These are phyloP conservation scores for Catonia carolina DNA, from an alignment of 2,888 invertebrate genomes.

Conservation along the genomic window DNA sequence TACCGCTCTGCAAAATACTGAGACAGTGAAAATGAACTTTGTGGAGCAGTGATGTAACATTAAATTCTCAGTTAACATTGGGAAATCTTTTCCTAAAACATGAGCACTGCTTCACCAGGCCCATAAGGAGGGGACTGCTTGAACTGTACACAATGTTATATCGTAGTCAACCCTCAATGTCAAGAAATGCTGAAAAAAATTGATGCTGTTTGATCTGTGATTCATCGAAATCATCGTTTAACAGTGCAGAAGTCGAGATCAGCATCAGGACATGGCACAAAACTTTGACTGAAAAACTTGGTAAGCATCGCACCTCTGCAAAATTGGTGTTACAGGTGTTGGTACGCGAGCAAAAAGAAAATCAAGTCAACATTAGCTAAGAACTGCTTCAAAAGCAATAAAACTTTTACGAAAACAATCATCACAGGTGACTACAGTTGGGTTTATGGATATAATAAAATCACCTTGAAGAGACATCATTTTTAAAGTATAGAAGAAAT, in stretches of 20 bases:
- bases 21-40: too few relatives aligned
- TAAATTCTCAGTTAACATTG: neutral
- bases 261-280: neutral
- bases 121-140: neutral
- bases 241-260: neutral
- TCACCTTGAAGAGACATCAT: too few relatives aligned
- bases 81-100: neutral
- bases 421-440: too few relatives aligned
- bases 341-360: conserved; percentile 2
- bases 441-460: too few relatives aligned
- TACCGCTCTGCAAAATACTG: neutral
- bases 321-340: neutral
- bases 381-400: neutral
- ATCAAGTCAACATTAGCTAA: neutral
- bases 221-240: neutral
- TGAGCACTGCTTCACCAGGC: neutral
- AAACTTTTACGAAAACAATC: too few relatives aligned
- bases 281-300: neutral
- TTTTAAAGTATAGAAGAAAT: too few relatives aligned
- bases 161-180: neutral
- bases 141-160: too few relatives aligned
- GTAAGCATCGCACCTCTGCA: neutral
- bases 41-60: neutral
- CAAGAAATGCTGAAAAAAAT: too few relatives aligned
- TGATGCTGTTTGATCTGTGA: too few relatives aligned